Evolutionary conservation across 2,797 vertebrate genomes (phyloP).

Genomic region (Rhynchonycteris naso): DNA sequence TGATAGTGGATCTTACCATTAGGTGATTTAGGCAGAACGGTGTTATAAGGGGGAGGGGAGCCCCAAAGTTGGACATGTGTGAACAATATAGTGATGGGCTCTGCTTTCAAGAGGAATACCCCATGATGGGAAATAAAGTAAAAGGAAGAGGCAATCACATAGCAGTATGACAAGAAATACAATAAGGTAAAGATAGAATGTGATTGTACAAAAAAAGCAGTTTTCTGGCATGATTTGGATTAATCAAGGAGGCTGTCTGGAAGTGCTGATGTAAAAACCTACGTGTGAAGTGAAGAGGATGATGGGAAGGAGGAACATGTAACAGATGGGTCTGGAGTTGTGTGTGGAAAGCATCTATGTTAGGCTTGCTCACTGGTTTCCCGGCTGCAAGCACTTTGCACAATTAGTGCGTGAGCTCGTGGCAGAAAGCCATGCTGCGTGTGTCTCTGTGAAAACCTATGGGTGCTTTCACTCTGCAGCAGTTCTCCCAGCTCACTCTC

Average conservation of each 20-base stretch:
- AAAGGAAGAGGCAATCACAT: not conserved
- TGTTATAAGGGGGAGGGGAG: fast-evolving
- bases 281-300: not conserved
- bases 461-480: too few relatives aligned
- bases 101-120: not conserved
- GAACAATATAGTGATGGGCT: not conserved
- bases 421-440: too few relatives aligned
- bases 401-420: too few relatives aligned
- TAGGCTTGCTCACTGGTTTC: too few relatives aligned
- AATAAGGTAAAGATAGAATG: not conserved
- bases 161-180: not conserved
- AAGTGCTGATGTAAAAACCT: not conserved
- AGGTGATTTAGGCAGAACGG: not conserved
- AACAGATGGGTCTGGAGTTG: not conserved
- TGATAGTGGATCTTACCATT: not conserved
- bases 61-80: not conserved
- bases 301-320: not conserved
- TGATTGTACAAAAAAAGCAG: not conserved
- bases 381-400: too few relatives aligned
- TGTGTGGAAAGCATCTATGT: too few relatives aligned
- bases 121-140: not conserved
- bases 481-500: too few relatives aligned
- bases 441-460: too few relatives aligned
- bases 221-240: not conserved
- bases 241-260: not conserved